Evolutionary conservation across 2,113 vertebrate genomes (phyloP).

Genomic region (Eolophus roseicapilla): DNA sequence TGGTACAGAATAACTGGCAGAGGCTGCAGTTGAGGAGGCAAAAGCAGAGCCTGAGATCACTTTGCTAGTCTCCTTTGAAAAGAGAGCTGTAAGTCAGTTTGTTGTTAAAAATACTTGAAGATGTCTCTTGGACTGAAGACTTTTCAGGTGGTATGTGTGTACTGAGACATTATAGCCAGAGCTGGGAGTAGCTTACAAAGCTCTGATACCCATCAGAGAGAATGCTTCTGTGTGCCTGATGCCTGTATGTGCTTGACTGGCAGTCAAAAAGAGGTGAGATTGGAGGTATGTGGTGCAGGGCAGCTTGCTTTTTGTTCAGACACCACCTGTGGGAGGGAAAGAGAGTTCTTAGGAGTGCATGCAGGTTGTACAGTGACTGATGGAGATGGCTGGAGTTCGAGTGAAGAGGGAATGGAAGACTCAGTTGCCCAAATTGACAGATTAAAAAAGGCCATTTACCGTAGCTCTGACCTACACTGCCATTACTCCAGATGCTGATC

Average conservation of each 20-base stretch:
- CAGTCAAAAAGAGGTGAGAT: not conserved
- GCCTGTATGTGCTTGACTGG: fast-evolving
- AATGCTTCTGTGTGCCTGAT: not conserved
- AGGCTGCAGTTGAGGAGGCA: not conserved
- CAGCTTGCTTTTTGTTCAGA: not conserved
- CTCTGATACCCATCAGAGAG: not conserved
- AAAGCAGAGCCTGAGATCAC: not conserved
- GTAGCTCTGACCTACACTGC: not conserved
- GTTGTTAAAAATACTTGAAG: not conserved
- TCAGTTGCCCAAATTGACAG: not conserved
- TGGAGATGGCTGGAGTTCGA: not conserved
- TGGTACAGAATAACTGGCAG: not conserved
- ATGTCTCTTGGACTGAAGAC: not conserved
- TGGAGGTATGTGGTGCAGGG: not conserved
- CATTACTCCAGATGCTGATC: not conserved
- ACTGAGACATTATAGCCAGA: not conserved
- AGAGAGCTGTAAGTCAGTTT: not conserved
- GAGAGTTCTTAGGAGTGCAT: not conserved
- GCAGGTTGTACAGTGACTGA: not conserved
- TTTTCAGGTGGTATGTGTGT: not conserved
- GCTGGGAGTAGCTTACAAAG: not conserved
- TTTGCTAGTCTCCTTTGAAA: not conserved
- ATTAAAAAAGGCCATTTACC: not conserved
- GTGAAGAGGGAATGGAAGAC: not conserved
- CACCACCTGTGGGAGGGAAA: not conserved